Evolutionary conservation across 2,888 invertebrate species (phyloP), one percentile per base, ranked within the genome.

Genomic region (Netelia inedita): DNA sequence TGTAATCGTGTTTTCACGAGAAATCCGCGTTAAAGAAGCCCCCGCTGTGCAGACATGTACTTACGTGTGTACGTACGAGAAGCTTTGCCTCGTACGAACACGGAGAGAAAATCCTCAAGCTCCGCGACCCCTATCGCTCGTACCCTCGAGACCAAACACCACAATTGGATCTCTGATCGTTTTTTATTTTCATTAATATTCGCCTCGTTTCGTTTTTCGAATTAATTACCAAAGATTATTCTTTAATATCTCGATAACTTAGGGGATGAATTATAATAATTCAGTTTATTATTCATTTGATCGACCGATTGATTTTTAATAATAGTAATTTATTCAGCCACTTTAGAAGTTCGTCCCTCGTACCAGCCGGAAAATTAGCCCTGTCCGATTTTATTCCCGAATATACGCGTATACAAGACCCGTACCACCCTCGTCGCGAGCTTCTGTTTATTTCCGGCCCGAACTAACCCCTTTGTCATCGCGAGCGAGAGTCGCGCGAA

Each of bases 171-270:
- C 46, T 14, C 10, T 46, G 14, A 46, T 46, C 14, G 10, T 46
- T 46, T 46, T 46, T 46, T 14, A 14, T 46, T 46, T 46, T 46
- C 14, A 2, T 11, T 90, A 91, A 91, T 92, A 92, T 92, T 91
- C 91, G 91, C 89, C 89, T 90, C 91, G 91, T 91, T 91, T 46
- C 14, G 11, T 46, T 46, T 46, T 14, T 14, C 14, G 1, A 43
- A 43, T 10, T 43, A 43, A 43, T 43, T 43, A 43, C 11, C 1
- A 43, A 43, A 2, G 0, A 6, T 46, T 46, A 6, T 1, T 14
- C 2, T 14, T 46, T 2, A 10, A 46, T 46, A 5, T 2, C 46
- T 2, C 11, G 9, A 14, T 10, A 46, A 28, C 28, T 3, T 5
- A 28, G 5, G 28, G 28, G 28, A 28, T 28, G 2, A 28, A 28